phyloP scores from a whole-genome alignment of 1,140 invertebrate genomes.

The Drosophila guanche region DNA sequence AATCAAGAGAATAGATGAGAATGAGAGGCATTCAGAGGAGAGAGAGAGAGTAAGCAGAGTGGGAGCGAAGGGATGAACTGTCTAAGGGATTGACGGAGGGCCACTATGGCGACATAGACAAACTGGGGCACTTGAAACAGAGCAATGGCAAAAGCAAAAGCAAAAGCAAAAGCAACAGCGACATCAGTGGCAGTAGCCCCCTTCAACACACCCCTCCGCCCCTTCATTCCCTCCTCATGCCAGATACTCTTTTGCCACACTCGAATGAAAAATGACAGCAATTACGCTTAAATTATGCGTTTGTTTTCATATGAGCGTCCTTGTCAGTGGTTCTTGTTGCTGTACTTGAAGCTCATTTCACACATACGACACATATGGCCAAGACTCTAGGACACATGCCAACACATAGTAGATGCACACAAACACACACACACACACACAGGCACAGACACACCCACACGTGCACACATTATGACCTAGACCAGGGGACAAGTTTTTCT shows the following conservation, averaged over 20 bases:
- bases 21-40: too few relatives aligned
- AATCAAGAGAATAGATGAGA: too few relatives aligned
- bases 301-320: constrained; percentile 81
- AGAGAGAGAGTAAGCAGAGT: too few relatives aligned
- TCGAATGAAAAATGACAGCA: constrained; percentile 82
- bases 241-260: constrained; percentile 31
- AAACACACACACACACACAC: constrained; percentile 11
- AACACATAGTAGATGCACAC: constrained; percentile 17
- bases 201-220: not conserved
- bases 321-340: constrained; percentile 65
- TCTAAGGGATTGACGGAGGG: constrained; percentile 24
- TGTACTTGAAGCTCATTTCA: constrained; percentile 77
- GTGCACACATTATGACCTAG: constrained; percentile 2
- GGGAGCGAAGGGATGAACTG: too few relatives aligned
- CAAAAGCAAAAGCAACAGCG: constrained; percentile 4
- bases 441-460: constrained; percentile 10
- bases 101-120: constrained; percentile 58
- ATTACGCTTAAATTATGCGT: constrained; percentile 83
- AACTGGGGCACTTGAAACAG: constrained; percentile 57
- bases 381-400: constrained; percentile 39
- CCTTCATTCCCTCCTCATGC: not conserved
- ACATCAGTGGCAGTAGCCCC: constrained; percentile 18
- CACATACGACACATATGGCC: constrained; percentile 46
- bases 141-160: too few relatives aligned
- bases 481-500: constrained; percentile 46